Evolutionary conservation across 1,140 invertebrate genomes (phyloP), one percentile per base, ranked within the genome.

Genomic region (Zaprionus nigranus): DNA sequence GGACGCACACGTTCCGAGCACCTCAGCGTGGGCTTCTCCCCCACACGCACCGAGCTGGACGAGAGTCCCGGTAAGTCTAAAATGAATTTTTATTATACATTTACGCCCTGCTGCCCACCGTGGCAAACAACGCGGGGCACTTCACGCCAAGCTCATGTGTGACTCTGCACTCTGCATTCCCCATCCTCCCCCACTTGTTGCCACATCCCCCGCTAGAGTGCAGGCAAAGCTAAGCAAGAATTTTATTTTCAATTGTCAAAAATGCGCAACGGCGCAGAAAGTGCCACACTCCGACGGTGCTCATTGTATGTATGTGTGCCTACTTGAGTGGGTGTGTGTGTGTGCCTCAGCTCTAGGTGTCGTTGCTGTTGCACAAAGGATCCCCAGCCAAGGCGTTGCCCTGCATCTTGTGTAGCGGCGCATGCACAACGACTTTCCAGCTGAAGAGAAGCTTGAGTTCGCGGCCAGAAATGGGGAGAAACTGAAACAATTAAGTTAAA

Each of bases 51-150:
- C 49, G 92, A 93, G 57, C 78, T 92, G 73, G 90, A 92, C 70
- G 92, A 92, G 72, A 93, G 92, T 91, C 92, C 92, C 40, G 92
- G 92, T 93, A 88, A 93, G 92, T 77, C 43, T 59, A 67, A 57
- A 77, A 73, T 68, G 59, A 67, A 68, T 77, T 76, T 81, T 72
- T 76, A 74, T 65, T 46, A 46, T 17, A 46, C 40, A 56, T 78
- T 78, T 67, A 67, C 53, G 72, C 63, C 57, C 28, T 61, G 82
- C 22, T 78, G 69, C 57, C 15, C 62, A 9, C 12, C 58, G 66
- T 68, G 53, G 40, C 70, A 74, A 73, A 77, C 75, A 77, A 72
- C 69, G 30, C 69, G 30, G 38, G 36, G 2, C 58, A 77, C 75
- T 65, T 62, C 74, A 49, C 46, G 17, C 24, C 40, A 60, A 64